Conservation (phyloP, 2,113 vertebrate genomes). For the Hucho hucho region DNA sequence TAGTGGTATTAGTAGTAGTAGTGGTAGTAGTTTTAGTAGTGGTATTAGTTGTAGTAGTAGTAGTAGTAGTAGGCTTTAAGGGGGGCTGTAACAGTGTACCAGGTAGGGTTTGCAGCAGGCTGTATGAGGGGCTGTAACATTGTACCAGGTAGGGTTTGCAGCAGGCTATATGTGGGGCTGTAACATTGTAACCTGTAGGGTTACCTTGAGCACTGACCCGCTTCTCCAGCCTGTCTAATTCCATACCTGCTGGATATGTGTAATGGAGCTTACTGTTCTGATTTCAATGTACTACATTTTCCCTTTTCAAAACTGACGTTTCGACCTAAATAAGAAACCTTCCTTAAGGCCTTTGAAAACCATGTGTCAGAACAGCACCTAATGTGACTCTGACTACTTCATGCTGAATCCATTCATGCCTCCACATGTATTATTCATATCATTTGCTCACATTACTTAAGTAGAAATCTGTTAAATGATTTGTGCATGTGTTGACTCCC, state of each 20-base stretch:
- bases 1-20: too few relatives aligned
- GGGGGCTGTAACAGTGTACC: too few relatives aligned
- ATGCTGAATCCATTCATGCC: conserved; percentile 25
- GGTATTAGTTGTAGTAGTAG: too few relatives aligned
- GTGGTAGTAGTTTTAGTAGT: too few relatives aligned
- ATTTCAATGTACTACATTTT: neutral
- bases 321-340: neutral
- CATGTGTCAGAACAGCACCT: conserved; percentile 64
- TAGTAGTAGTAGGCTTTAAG: too few relatives aligned
- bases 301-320: neutral
- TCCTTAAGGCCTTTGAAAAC: conserved; percentile 45
- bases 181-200: conserved; percentile 43
- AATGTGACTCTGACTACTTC: conserved; percentile 33
- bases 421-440: conserved; percentile 72
- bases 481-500: conserved; percentile 69
- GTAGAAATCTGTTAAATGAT: conserved; percentile 75
- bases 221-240: neutral
- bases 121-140: too few relatives aligned
- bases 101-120: too few relatives aligned
- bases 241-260: conserved; percentile 1
- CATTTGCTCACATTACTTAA: conserved; percentile 74
- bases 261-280: neutral
- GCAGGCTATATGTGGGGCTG: conserved; percentile 26
- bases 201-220: conserved; percentile 13
- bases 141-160: too few relatives aligned